A percentile compares a stretch with the other conserved stretches of the same genome.
Conservation (phyloP, 2,113 vertebrate species). For the Lasiurus cinereus region DNA sequence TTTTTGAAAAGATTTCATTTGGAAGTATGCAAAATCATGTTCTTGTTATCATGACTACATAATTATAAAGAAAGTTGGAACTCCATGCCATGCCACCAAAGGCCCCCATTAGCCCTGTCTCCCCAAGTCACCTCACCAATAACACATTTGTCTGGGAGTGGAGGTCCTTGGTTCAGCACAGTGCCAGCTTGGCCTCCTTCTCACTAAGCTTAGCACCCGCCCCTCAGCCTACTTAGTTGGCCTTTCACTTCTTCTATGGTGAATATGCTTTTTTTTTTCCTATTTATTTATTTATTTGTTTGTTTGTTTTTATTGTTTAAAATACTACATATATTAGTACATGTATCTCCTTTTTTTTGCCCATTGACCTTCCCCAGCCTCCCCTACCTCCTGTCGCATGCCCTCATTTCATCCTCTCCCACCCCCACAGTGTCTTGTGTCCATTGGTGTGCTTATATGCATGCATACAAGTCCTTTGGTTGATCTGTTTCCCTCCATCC, state of each 20-base stretch:
- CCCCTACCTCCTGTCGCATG: too few species aligned
- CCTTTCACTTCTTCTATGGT: background rate
- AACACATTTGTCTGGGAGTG: background rate
- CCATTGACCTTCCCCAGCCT: too few species aligned
- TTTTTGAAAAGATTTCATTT: background rate
- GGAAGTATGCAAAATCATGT: background rate
- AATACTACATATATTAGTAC: too few species aligned
- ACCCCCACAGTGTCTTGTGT: too few species aligned
- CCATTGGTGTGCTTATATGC: too few species aligned
- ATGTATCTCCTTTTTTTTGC: too few species aligned
- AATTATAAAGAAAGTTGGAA: background rate
- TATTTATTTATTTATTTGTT: too few species aligned
- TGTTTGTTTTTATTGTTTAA: too few species aligned
- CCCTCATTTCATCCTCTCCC: too few species aligned
- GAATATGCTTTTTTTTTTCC: background rate
- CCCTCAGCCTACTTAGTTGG: background rate
- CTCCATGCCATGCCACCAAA: background rate
- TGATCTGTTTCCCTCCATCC: too few species aligned
- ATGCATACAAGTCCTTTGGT: too few species aligned
- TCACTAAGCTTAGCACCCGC: background rate
- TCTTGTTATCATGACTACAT: background rate
- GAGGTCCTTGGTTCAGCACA: fast-evolving
- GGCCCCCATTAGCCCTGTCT: background rate
- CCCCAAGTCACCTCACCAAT: background rate
- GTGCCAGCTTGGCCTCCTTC: background rate